Evolutionary conservation across 1,140 invertebrate genomes (phyloP), one percentile per base, ranked within the genome.

Genomic region (Calliphora vicina): DNA sequence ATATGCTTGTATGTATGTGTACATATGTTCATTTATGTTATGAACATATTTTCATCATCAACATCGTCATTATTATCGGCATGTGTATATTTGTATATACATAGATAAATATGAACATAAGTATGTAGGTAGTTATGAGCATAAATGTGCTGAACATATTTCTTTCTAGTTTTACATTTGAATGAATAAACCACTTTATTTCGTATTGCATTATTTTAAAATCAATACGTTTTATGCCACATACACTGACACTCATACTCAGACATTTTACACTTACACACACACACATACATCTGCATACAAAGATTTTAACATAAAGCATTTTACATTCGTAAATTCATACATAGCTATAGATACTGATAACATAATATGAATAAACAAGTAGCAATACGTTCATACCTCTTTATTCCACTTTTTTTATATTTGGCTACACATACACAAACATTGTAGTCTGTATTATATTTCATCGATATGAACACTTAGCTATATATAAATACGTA

Each of bases 151-250:
- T 67, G n/a, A 23, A 20, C 61, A 67, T 23, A 67, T 67, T 67
- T 57, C 50, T 57, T 57, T 67, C 61, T 23, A 67, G 61, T 67
- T 67, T 67, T 67, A 67, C 61, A 67, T 23, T 67, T 67, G 61
- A 67, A 23, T 67, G 61, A 20, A 67, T 67, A 67, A 67, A 67
- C 61, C 20, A 67, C 61, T 67, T 67, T 67, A 67, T 67, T 67
- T 67, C 61, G 61, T 67, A 67, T 67, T 67, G 61, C n/a, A 67
- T 67, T 67, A 67, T 67, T 67, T 67, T 67, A 67, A 67, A 67
- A 67, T 67, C 61, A 67, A 67, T 67, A 67, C 61, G 61, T 67
- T 67, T 67, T 67, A 67, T 23, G n/a, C 61, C 20, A 23, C 20
- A 67, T 23, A 5, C 61, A 67, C 1, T n/a, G 13, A 57, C 50